These are phyloP conservation scores for Gastrophysa polygoni DNA, from an alignment of 2,888 invertebrate genomes.

Conservation along the genomic window DNA sequence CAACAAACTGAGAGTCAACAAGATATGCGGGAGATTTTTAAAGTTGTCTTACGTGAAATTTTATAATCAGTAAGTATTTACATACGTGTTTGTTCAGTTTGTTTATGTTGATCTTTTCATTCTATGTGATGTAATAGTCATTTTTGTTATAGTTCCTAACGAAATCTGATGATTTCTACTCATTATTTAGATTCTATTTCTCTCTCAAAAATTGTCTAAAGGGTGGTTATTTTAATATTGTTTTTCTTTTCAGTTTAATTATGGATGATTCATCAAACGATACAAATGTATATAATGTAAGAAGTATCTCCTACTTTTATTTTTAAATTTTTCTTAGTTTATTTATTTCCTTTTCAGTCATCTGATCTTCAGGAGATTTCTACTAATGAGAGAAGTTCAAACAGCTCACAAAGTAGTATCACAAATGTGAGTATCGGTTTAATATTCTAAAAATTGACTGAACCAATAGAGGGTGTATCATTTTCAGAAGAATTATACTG, in stretches of 20 bases:
- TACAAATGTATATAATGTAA: not conserved
- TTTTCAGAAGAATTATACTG: not conserved
- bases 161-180: not conserved
- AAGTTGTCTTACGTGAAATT: slow-evolving; percentile 26
- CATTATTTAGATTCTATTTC: too few relatives aligned
- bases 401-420: not conserved
- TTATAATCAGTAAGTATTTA: slow-evolving; percentile 20
- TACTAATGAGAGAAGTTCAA: not conserved
- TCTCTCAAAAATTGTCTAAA: not conserved
- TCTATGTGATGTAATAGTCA: too few relatives aligned
- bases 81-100: too few relatives aligned
- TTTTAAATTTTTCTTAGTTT: not conserved
- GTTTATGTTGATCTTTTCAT: too few relatives aligned
- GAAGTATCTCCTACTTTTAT: not conserved
- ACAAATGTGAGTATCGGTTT: not conserved
- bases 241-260: not conserved
- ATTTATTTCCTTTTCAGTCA: not conserved
- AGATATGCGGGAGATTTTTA: slow-evolving; percentile 16
- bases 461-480: not conserved
- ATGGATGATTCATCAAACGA: not conserved
- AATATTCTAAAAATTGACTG: not conserved
- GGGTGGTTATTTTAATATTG: too few relatives aligned
- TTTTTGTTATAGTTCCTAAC: too few relatives aligned
- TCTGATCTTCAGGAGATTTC: not conserved
- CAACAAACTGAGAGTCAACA: slow-evolving; percentile 8